phyloP scores from a whole-genome alignment of 2,113 vertebrate species.

The Cyanistes caeruleus region DNA sequence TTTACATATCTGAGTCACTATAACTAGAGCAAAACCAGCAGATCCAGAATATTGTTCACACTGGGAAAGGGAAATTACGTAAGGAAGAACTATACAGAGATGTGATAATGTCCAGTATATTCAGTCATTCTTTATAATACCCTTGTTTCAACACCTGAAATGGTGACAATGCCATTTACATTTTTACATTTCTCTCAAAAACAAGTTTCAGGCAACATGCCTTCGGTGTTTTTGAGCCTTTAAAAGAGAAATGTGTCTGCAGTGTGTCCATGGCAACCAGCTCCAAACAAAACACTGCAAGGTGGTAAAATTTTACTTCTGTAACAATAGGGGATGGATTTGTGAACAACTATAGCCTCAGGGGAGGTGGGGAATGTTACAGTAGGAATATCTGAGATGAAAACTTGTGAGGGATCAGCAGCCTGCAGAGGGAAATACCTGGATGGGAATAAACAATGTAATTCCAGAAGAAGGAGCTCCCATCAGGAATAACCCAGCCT shows the following conservation, averaged over 20 bases:
- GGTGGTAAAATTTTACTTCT: neutral
- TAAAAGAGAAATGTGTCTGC: neutral
- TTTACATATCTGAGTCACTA: neutral
- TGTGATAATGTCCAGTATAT: neutral
- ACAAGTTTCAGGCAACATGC: neutral
- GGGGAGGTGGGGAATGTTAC: neutral
- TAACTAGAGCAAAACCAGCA: neutral
- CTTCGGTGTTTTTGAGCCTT: neutral
- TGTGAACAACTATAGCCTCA: neutral
- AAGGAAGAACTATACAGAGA: neutral
- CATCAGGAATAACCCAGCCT: neutral
- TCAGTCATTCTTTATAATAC: neutral
- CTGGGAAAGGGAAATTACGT: neutral
- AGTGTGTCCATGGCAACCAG: neutral
- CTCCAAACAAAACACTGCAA: neutral
- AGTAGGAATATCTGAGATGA: neutral
- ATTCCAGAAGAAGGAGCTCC: neutral
- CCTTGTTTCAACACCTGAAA: neutral
- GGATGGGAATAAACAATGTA: fast-evolving
- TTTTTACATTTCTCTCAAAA: neutral
- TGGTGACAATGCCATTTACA: neutral
- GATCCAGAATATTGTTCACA: neutral
- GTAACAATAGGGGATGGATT: neutral
- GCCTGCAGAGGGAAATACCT: neutral
- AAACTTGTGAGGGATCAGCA: neutral